phyloP scores from a whole-genome alignment of 1,140 invertebrate species.

The Steinernema khuongi region DNA sequence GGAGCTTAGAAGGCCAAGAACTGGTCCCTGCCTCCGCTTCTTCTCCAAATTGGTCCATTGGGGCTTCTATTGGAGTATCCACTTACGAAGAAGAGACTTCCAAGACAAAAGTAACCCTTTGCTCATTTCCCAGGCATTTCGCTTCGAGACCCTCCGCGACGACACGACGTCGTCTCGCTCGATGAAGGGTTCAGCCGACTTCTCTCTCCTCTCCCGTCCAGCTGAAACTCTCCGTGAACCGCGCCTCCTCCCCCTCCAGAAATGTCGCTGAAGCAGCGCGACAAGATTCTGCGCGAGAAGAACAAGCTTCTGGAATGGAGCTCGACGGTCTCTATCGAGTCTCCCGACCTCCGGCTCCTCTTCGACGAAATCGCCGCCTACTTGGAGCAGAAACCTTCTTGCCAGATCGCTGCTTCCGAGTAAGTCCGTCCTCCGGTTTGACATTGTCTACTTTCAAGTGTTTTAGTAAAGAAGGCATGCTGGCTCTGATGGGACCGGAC shows the following conservation, averaged over 20 bases:
- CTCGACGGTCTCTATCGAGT: neutral
- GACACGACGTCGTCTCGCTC: neutral
- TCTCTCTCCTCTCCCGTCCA: neutral
- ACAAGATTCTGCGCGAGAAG: slow-evolving; percentile 5
- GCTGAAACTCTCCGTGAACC: neutral
- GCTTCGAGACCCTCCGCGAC: neutral
- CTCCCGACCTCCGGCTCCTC: neutral
- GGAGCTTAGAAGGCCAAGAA: too few species aligned
- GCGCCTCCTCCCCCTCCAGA: neutral
- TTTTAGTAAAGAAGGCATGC: neutral
- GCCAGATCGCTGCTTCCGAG: neutral
- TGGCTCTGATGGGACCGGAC: neutral
- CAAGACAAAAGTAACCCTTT: too few species aligned
- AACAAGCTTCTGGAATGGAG: neutral
- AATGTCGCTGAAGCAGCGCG: neutral
- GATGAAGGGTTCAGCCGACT: neutral
- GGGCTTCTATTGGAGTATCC: too few species aligned
- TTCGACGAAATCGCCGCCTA: slow-evolving; percentile 10
- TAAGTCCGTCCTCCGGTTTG: neutral
- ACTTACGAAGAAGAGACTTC: too few species aligned
- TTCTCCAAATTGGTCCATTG: too few species aligned
- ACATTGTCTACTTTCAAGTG: neutral
- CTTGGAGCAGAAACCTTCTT: neutral
- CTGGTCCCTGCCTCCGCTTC: too few species aligned
- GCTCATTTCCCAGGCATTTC: neutral